Base-by-base conservation (phyloP, 2,797 vertebrate species). In the Lophius americanus region DNA sequence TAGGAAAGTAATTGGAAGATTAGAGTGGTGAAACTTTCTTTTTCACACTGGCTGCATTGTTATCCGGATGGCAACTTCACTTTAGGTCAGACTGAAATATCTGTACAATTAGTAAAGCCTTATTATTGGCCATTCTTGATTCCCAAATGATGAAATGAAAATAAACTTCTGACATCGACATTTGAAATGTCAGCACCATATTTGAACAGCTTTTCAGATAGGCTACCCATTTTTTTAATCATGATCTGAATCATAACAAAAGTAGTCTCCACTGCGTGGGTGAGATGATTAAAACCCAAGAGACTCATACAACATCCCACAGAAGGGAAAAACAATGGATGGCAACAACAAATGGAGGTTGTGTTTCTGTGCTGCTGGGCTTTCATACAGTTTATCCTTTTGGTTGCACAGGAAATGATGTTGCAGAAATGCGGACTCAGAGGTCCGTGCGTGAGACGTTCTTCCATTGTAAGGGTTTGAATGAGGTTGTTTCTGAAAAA, bases 301-400 rank as follows among this genome's bases (percentile, higher is more conserved):
- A 50, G 63, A 59, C 32, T 68, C 65, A 67, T 75, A 70, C 61
- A 84, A 66, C 51, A 79, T 75, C 47, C 76, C 41, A 58, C 13
- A 38, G 64, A 57, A 43, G 52, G 33, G 55, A 55, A 58, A 53
- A 62, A 43, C 9, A 32, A 7, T 68, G 4, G 39, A 66, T 9
- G 41, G 49, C 57, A 57, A 63, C 36, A 41, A 51, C 56, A 56
- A 70, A 42, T 6, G 46, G 55, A 64, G 44, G 41, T 10, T 68
- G 48, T 54, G 44, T n/a, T 37, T 33, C 6, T 6, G 41, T 75
- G 23, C 4, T n/a, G 51, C 46, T 8, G 41, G 73, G 23, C 4
- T 23, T 54, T 49, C 41, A 66, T 49, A 55, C 51, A 43, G 32
- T 3, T 73, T 23, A 57, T 67, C 51, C 41, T 67, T 60, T 65